These are phyloP conservation scores for Sarcoramphus papa DNA, from an alignment of 2,797 vertebrate genomes.

Conservation along the genomic window DNA sequence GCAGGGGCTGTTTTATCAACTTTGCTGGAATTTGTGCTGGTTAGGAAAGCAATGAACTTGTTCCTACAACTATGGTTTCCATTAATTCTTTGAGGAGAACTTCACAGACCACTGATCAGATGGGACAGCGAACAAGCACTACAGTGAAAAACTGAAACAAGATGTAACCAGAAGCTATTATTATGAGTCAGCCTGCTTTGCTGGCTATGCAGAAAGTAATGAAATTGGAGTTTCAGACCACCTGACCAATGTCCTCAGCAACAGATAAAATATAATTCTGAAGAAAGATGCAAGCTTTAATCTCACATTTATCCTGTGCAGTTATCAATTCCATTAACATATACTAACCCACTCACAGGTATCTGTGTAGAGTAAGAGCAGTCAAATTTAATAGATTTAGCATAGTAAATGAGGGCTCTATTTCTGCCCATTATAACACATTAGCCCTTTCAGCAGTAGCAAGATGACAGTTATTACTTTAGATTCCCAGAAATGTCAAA, in stretches of 20 bases:
- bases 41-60: background rate
- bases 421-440: background rate
- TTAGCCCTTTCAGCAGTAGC: background rate
- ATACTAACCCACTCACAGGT: background rate
- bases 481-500: background rate
- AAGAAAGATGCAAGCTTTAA: background rate
- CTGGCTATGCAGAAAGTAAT: background rate
- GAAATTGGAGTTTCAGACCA: background rate
- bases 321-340: background rate
- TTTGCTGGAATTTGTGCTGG: background rate
- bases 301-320: background rate
- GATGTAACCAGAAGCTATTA: background rate
- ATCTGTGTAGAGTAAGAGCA: background rate
- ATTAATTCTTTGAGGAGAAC: background rate
- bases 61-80: background rate
- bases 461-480: background rate
- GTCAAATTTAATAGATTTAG: background rate
- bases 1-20: background rate
- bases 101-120: background rate
- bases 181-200: background rate
- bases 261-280: background rate
- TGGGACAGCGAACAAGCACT: background rate
- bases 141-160: background rate
- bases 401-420: background rate
- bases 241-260: background rate